These are phyloP conservation scores for Myzus persicae DNA, from an alignment of 1,140 invertebrate species.

Conservation along the genomic window DNA sequence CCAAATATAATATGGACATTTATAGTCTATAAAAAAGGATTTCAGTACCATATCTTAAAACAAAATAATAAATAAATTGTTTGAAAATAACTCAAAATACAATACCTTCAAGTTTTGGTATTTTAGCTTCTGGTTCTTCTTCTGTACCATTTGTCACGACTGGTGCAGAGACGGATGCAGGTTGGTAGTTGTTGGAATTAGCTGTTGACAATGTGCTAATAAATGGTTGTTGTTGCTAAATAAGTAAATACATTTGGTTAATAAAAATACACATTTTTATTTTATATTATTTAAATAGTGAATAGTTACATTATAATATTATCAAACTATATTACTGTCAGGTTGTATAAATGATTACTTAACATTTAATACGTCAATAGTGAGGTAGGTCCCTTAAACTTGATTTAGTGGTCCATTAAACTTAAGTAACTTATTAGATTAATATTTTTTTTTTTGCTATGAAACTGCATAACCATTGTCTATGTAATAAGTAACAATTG, in stretches of 20 bases:
- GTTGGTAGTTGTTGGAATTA: constrained; percentile 32
- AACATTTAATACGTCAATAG: too few relatives aligned
- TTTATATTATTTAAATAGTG: background rate
- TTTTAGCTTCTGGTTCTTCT: constrained; percentile 45
- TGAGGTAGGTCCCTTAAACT: too few relatives aligned
- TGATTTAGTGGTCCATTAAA: background rate
- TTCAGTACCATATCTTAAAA: constrained; percentile 12
- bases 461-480: background rate
- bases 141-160: constrained; percentile 48
- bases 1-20: background rate
- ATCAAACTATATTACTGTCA: background rate
- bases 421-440: background rate
- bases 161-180: background rate
- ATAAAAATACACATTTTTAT: background rate
- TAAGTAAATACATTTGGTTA: background rate
- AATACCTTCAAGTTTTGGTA: constrained; percentile 52
- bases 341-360: too few relatives aligned
- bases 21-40: background rate
- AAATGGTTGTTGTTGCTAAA: constrained; percentile 52
- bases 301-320: background rate
- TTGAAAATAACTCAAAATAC: constrained; percentile 38
- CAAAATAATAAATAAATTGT: background rate
- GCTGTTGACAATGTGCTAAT: background rate
- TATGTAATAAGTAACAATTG: background rate
- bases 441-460: background rate